Evolutionary conservation across 1,140 invertebrate genomes (phyloP), one percentile per base, ranked within the genome.

Genomic region (Plectrocnemia conspersa): DNA sequence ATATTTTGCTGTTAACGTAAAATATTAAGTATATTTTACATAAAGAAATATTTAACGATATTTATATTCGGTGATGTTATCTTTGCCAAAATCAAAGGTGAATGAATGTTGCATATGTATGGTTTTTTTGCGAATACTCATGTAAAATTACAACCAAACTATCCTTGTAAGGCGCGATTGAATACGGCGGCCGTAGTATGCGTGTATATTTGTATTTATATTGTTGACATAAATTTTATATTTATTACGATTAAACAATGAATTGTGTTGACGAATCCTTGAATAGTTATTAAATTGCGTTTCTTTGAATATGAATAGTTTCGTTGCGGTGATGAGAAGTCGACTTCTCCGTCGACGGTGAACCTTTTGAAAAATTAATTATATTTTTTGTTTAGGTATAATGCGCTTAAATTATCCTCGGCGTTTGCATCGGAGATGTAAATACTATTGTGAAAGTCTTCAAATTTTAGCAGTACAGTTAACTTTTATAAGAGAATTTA

Each of bases 331-430:
- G n/a, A n/a, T n/a, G n/a, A n/a, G n/a, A n/a, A n/a, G n/a, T n/a
- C n/a, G n/a, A n/a, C n/a, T n/a, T n/a, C n/a, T n/a, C n/a, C 19
- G 40, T 15, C 38, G 23, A 50, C 27, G 33, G 27, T 47, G 13
- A 50, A 19, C n/a, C 21, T 38, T 38, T 50, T 38, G 24, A 50
- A 50, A 19, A 50, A 32, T 33, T 48, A 18, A 33, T 47, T 55
- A 56, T 56, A 50, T 49, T 56, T 56, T 49, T 56, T 56, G 15
- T 49, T 56, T 56, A 49, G 40, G 25, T 56, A 47, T 40, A 32
- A 44, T 54, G 41, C 50, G 54, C 54, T 56, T 56, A 41, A 21
- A 46, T 16, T 25, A 22, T 49, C 35, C 54, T 56, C 54, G 42
- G 36, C 24, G 22, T 50, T 48, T 40, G 46, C 45, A 41, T 49